These are phyloP conservation scores for Alcedo atthis DNA, from an alignment of 2,797 vertebrate genomes.

Conservation along the genomic window DNA sequence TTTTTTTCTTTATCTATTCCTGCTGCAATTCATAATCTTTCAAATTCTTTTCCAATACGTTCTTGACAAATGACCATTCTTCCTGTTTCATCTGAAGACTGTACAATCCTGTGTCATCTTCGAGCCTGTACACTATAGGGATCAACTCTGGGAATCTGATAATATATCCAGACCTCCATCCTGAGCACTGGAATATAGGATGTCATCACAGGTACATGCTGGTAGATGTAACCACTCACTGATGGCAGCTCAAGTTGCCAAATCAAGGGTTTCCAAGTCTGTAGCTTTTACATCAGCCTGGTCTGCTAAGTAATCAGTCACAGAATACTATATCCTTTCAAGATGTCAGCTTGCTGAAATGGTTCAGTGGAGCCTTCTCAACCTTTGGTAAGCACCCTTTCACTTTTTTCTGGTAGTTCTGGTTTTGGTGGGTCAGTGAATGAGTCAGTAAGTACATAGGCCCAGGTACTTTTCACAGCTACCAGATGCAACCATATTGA, in stretches of 20 bases:
- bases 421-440: neutral
- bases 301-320: neutral
- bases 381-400: neutral
- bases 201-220: neutral
- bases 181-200: neutral
- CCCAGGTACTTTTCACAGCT: neutral
- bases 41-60: neutral
- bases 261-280: neutral
- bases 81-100: neutral
- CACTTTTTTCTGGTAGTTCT: neutral
- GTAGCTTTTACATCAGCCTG: neutral
- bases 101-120: neutral
- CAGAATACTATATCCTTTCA: neutral
- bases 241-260: fast-evolving
- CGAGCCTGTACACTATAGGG: no score
- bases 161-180: neutral
- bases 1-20: neutral
- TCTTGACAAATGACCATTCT: fast-evolving
- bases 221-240: neutral
- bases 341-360: neutral
- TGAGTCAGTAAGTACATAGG: neutral
- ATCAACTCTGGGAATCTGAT: neutral
- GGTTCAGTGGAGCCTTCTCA: neutral
- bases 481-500: neutral
- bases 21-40: neutral